Evolutionary conservation across 2,888 invertebrate genomes (phyloP).

Genomic region (Dolomedes plantarius): DNA sequence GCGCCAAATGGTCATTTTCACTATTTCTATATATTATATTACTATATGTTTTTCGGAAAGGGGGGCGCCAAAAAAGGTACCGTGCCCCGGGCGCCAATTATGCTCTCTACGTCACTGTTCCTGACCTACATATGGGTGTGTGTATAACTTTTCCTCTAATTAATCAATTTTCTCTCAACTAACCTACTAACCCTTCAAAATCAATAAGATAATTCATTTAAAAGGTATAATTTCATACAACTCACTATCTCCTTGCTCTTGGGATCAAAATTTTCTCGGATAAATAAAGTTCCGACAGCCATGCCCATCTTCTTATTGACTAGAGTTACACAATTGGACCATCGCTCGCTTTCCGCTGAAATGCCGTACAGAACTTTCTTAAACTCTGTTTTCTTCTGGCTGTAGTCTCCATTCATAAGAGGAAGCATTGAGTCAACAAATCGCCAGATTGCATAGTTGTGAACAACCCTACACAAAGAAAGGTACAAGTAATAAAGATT

Average conservation of each 20-base stretch:
- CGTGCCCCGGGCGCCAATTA: too few species aligned
- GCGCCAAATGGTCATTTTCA: too few species aligned
- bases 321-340: slow-evolving; percentile 86
- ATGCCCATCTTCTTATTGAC: slow-evolving; percentile 91
- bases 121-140: too few species aligned
- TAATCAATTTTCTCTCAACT: too few species aligned
- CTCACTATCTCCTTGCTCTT: slow-evolving; percentile 82
- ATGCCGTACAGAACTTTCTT: slow-evolving; percentile 84
- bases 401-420: slow-evolving; percentile 83
- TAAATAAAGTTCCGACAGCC: slow-evolving; percentile 90
- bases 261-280: slow-evolving; percentile 87
- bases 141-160: too few species aligned
- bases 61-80: too few species aligned
- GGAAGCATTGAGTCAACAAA: slow-evolving; percentile 84
- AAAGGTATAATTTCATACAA: neutral
- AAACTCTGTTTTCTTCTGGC: slow-evolving; percentile 85
- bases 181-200: too few species aligned
- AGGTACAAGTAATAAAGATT: neutral
- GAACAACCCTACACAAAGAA: slow-evolving; percentile 80
- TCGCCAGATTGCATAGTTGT: slow-evolving; percentile 88
- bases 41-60: too few species aligned
- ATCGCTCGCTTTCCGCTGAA: slow-evolving; percentile 75
- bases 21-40: too few species aligned
- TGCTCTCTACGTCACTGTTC: too few species aligned
- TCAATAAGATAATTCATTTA: too few species aligned